Base-by-base conservation (phyloP, 2,113 vertebrate species). In the Psettodes erumei region DNA sequence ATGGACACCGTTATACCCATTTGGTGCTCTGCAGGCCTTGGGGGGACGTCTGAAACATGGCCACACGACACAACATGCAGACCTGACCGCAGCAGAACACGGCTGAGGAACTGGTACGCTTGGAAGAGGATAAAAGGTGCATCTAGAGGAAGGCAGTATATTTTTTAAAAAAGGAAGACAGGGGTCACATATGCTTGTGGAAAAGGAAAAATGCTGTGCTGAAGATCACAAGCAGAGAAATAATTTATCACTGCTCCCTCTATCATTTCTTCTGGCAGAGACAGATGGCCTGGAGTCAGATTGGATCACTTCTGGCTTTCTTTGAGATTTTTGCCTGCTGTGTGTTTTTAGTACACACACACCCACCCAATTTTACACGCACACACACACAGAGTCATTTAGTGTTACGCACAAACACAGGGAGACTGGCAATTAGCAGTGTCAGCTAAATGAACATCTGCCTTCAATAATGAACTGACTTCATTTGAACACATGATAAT, bases 201-300 rank as follows among this genome's bases (percentile, higher is more conserved):
- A 91, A 85, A 87, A 69, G 83, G 84, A 91, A 86, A 86, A 92
- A 85, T 86, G 86, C 76, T 84, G 75, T 83, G 76, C 56, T 7
- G 54, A 81, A 90, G 90, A 93, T 92, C 90, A 91, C 83, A 91
- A 90, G 90, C 81, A 80, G 71, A 89, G 81, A 90, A 92, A 94
- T 89, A 74, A 91, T 92, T 90, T 82, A 91, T 90, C 85, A 90
- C 81, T 53, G 72, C 75, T 83, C 79, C 76, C 75, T 83, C 79
- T 81, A 82, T 92, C 77, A 83, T 86, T 86, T 91, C 87, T 88
- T 59, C 82, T 89, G 85, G 86, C 90, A 89, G 72, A 88, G 86
- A 91, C 85, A 74, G 86, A 90, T 88, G 82, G 83, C 73, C 73
- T 58, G 82, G 51, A 91, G 84, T 89, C 75, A 76, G 75, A 86